Percentiles rank a stretch among this genome's conserved stretches.
Conservation (phyloP, 2,797 vertebrate species). For the Catamblyrhynchus diadema region DNA sequence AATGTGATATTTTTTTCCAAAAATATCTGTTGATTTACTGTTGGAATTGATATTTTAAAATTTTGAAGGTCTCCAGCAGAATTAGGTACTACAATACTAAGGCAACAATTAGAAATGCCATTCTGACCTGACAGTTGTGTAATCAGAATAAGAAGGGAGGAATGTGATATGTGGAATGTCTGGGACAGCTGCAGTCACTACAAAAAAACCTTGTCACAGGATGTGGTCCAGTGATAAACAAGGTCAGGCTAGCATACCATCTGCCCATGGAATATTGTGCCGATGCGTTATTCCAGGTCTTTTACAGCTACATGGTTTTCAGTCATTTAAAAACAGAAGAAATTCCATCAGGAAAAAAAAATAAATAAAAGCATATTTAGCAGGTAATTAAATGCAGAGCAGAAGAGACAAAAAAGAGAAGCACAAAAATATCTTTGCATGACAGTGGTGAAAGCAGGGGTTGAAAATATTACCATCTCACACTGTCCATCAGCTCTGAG, state of each 20-base stretch:
- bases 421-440: neutral
- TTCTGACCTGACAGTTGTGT: neutral
- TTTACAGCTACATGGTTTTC: neutral
- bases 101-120: neutral
- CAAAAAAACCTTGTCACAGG: neutral
- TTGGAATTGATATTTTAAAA: neutral
- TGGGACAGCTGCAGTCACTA: neutral
- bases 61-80: neutral
- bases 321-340: neutral
- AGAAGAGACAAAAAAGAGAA: neutral
- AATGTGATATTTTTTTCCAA: accelerated
- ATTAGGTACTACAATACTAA: neutral
- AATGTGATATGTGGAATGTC: neutral
- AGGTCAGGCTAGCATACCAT: constrained; percentile 41
- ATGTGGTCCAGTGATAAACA: constrained; percentile 45
- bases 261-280: neutral
- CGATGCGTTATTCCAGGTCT: neutral
- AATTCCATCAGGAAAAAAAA: neutral
- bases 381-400: neutral
- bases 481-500: neutral
- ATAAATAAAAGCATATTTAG: neutral
- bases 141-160: neutral
- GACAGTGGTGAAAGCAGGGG: neutral
- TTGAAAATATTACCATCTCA: neutral
- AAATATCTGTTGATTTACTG: neutral